A percentile compares a stretch with the other conserved stretches of the same genome.
Evolutionary conservation across 1,140 invertebrate genomes (phyloP).

Genomic region (Dreissena rostriformis): DNA sequence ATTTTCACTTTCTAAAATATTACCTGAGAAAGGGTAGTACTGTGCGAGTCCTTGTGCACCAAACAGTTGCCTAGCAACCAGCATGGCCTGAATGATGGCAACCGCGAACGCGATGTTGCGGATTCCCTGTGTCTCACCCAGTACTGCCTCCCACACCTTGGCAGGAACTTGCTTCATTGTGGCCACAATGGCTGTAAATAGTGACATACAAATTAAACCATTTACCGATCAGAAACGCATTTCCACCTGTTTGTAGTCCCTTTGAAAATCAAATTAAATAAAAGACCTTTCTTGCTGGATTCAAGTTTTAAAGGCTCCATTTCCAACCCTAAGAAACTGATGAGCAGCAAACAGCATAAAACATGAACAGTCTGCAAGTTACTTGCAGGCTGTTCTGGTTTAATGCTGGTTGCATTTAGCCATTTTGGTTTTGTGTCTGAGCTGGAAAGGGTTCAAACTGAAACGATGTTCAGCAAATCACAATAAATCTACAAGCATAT

Average conservation of each 20-base stretch:
- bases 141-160: slow-evolving; percentile 62
- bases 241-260: too few relatives aligned
- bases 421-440: too few relatives aligned
- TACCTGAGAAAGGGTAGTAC: slow-evolving; percentile 72
- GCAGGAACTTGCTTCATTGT: slow-evolving; percentile 67
- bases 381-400: too few relatives aligned
- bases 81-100: slow-evolving; percentile 72
- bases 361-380: too few relatives aligned
- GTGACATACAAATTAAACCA: neutral
- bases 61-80: slow-evolving; percentile 74
- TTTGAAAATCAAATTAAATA: too few relatives aligned
- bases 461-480: neutral
- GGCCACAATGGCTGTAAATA: slow-evolving; percentile 75
- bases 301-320: too few relatives aligned
- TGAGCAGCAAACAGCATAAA: too few relatives aligned
- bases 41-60: slow-evolving; percentile 75
- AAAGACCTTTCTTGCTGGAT: too few relatives aligned
- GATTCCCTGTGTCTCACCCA: slow-evolving; percentile 59
- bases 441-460: too few relatives aligned
- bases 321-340: too few relatives aligned
- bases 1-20: too few relatives aligned
- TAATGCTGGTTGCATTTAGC: too few relatives aligned
- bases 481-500: neutral
- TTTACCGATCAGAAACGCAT: neutral
- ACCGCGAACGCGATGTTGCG: slow-evolving; percentile 67